Evolutionary conservation across 2,113 vertebrate genomes (phyloP).

Genomic region (Phylloscopus trochilus): DNA sequence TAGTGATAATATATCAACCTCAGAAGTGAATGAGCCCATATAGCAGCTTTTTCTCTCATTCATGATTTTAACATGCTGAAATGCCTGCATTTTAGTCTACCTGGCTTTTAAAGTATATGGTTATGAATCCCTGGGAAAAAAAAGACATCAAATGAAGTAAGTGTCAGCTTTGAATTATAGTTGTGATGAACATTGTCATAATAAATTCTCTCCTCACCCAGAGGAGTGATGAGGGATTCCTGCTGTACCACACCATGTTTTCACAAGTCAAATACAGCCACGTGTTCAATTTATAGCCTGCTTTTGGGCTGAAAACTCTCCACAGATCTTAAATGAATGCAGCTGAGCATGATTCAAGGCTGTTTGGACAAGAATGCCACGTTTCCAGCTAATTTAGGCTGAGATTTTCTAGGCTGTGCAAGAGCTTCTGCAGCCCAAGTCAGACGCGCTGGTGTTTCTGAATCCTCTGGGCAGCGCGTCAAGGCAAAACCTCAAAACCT

Average conservation of each 20-base stretch:
- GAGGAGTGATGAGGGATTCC: neutral
- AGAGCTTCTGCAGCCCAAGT: neutral
- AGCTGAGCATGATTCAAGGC: neutral
- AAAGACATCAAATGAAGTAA: constrained; percentile 20
- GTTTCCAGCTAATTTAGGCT: neutral
- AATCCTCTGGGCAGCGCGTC: neutral
- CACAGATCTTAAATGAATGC: neutral
- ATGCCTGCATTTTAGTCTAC: neutral
- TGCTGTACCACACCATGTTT: neutral
- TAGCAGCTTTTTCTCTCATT: neutral
- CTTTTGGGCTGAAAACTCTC: neutral
- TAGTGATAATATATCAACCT: neutral
- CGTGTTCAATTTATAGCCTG: neutral
- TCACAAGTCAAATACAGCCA: neutral
- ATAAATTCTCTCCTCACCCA: constrained; percentile 2
- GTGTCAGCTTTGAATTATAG: constrained; percentile 2
- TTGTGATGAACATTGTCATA: neutral
- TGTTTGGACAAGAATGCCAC: neutral
- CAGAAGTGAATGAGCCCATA: neutral
- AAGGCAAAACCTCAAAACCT: neutral
- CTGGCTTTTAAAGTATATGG: neutral
- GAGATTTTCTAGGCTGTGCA: neutral
- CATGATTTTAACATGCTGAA: neutral
- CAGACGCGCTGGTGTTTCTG: neutral
- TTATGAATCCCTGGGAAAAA: constrained; percentile 16